phyloP scores from a whole-genome alignment of 2,888 invertebrate genomes.

The Mamestra brassicae region DNA sequence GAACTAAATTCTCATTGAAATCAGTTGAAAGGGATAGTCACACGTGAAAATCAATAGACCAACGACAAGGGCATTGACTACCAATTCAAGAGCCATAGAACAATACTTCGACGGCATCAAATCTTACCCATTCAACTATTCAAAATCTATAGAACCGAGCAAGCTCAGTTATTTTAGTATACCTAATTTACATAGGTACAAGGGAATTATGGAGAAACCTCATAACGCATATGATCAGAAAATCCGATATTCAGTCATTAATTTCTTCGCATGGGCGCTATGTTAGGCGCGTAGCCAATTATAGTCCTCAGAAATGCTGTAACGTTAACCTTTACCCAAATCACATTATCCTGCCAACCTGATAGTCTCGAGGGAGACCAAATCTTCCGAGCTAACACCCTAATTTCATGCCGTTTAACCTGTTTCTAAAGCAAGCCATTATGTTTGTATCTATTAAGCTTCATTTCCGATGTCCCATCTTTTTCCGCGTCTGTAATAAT shows the following conservation, averaged over 20 bases:
- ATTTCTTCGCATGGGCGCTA: background rate
- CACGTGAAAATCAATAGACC: conserved; percentile 50
- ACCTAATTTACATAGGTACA: conserved; percentile 6
- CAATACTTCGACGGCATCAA: conserved; percentile 51
- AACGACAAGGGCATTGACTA: conserved; percentile 21
- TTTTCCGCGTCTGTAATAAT: conserved; percentile 14
- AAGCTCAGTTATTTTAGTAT: conserved; percentile 4
- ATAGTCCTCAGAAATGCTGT: conserved; percentile 14
- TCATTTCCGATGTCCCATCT: conserved; percentile 11
- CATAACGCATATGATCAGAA: background rate
- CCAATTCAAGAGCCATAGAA: conserved; percentile 42
- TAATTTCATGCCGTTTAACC: conserved; percentile 47
- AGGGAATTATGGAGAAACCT: background rate
- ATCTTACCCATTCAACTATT: conserved; percentile 33
- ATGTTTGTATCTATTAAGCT: conserved; percentile 14
- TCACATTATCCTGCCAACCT: conserved; percentile 41
- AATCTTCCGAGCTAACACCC: conserved; percentile 20
- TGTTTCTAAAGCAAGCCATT: conserved; percentile 8
- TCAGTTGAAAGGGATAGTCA: conserved; percentile 40
- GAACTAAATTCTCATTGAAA: conserved; percentile 47
- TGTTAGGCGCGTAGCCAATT: conserved; percentile 12
- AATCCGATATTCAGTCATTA: background rate
- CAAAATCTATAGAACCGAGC: conserved; percentile 8
- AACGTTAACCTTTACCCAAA: conserved; percentile 38
- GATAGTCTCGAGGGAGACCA: conserved; percentile 29